Percentiles rank a stretch among this genome's conserved stretches.
Conservation (phyloP, 2,113 vertebrate genomes). For the Oryzias melastigma region DNA sequence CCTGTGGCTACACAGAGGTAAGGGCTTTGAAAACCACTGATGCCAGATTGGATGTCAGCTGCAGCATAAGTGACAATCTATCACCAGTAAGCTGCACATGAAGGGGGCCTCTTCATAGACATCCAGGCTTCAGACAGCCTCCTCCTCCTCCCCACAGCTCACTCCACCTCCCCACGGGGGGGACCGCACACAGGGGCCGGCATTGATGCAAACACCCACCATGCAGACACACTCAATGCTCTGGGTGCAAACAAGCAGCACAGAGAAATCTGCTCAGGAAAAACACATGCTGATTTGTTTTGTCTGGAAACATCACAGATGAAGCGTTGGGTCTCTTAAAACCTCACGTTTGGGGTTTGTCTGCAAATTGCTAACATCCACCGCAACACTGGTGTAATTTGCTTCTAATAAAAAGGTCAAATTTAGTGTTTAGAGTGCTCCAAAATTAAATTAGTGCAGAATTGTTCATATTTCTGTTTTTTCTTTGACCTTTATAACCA, state of each 20-base stretch:
- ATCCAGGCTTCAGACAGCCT: slow-evolving; percentile 57
- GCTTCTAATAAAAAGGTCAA: neutral
- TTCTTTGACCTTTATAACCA: too few relatives aligned
- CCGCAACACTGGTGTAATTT: neutral
- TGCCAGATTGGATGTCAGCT: slow-evolving; percentile 76
- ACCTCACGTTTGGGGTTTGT: neutral
- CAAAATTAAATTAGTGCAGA: too few relatives aligned
- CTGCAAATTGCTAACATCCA: neutral
- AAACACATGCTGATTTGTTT: slow-evolving; percentile 36
- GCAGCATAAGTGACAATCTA: slow-evolving; percentile 71
- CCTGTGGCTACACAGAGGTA: slow-evolving; percentile 49
- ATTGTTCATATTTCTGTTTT: too few relatives aligned
- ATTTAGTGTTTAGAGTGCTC: neutral
- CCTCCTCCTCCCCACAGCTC: slow-evolving; percentile 15
- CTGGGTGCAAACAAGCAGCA: slow-evolving; percentile 28
- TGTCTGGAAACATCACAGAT: slow-evolving; percentile 39
- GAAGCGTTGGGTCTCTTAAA: slow-evolving; percentile 23
- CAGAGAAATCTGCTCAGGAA: slow-evolving; percentile 9
- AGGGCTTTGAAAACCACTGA: slow-evolving; percentile 70
- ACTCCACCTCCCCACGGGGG: slow-evolving; percentile 52
- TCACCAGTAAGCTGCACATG: slow-evolving; percentile 48
- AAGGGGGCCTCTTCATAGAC: slow-evolving; percentile 62
- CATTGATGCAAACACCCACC: slow-evolving; percentile 40
- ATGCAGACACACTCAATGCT: slow-evolving; percentile 15
- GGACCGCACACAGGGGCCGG: slow-evolving; percentile 22